phyloP scores from a whole-genome alignment of 2,113 vertebrate genomes.

The Ancistrus triradiatus region DNA sequence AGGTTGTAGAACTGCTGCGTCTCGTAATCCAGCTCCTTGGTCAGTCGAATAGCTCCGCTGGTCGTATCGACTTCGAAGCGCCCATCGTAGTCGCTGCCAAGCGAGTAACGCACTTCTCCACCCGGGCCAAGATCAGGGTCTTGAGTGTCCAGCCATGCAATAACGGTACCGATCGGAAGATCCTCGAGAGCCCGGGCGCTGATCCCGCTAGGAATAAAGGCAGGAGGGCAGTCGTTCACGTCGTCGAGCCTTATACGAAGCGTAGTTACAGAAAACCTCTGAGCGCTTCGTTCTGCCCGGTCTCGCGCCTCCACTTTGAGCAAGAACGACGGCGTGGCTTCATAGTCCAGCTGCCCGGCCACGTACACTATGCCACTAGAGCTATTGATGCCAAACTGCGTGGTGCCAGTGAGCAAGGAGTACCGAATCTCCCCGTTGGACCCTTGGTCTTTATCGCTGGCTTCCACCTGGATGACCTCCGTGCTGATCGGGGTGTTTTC shows the following conservation, averaged over 20 bases:
- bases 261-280: slow-evolving; percentile 78
- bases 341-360: slow-evolving; percentile 85
- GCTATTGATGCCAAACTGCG: slow-evolving; percentile 86
- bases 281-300: slow-evolving; percentile 75
- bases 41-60: slow-evolving; percentile 86
- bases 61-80: slow-evolving; percentile 88
- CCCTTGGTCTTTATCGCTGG: slow-evolving; percentile 88
- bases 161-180: slow-evolving; percentile 86
- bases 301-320: slow-evolving; percentile 92
- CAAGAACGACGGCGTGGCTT: slow-evolving; percentile 77
- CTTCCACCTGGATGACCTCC: slow-evolving; percentile 90
- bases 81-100: slow-evolving; percentile 86
- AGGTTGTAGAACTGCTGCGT: slow-evolving; percentile 96
- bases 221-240: slow-evolving; percentile 91
- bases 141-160: slow-evolving; percentile 92
- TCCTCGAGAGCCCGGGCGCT: slow-evolving; percentile 88
- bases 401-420: slow-evolving; percentile 83
- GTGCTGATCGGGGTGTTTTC: slow-evolving; percentile 90
- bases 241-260: slow-evolving; percentile 85
- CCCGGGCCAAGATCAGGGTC: slow-evolving; percentile 90
- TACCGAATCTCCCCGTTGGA: slow-evolving; percentile 83
- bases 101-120: slow-evolving; percentile 88
- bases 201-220: slow-evolving; percentile 85
- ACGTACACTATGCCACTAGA: slow-evolving; percentile 87
- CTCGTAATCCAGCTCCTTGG: slow-evolving; percentile 90